phyloP scores from a whole-genome alignment of 2,888 invertebrate genomes.

The Formica aserva region DNA sequence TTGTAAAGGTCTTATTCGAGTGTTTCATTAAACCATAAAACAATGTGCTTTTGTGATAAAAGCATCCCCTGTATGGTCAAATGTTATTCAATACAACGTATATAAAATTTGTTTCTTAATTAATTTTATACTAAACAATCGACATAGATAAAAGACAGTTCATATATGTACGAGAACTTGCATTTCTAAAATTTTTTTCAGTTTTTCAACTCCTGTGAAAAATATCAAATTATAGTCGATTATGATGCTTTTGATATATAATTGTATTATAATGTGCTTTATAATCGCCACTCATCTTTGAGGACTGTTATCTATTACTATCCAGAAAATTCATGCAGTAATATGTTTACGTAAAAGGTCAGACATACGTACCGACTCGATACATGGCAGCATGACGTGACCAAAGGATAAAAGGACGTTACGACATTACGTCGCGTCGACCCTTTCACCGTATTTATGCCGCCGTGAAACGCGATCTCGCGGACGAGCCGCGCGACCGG shows the following conservation, averaged over 20 bases:
- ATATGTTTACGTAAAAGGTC: neutral
- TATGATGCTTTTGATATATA: neutral
- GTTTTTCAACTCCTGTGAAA: neutral
- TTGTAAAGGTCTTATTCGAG: conserved; percentile 32
- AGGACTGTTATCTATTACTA: neutral
- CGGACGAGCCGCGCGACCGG: conserved; percentile 45
- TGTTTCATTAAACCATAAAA: conserved; percentile 30
- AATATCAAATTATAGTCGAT: neutral
- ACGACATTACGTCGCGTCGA: conserved; percentile 44
- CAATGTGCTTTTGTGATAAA: conserved; percentile 26
- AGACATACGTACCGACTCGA: neutral
- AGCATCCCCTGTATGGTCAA: conserved; percentile 1
- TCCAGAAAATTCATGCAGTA: neutral
- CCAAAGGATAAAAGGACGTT: conserved; percentile 21
- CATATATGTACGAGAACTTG: neutral
- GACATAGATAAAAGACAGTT: neutral
- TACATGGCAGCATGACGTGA: neutral
- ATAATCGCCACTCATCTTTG: neutral
- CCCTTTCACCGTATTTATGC: conserved; percentile 69
- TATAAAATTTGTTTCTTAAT: conserved; percentile 3
- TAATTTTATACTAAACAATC: conserved; percentile 1
- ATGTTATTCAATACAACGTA: neutral
- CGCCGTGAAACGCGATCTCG: conserved; percentile 72
- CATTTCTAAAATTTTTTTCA: neutral
- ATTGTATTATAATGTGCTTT: neutral